phyloP scores from a whole-genome alignment of 2,113 vertebrate genomes.

The Melanotaenia duboulayi region DNA sequence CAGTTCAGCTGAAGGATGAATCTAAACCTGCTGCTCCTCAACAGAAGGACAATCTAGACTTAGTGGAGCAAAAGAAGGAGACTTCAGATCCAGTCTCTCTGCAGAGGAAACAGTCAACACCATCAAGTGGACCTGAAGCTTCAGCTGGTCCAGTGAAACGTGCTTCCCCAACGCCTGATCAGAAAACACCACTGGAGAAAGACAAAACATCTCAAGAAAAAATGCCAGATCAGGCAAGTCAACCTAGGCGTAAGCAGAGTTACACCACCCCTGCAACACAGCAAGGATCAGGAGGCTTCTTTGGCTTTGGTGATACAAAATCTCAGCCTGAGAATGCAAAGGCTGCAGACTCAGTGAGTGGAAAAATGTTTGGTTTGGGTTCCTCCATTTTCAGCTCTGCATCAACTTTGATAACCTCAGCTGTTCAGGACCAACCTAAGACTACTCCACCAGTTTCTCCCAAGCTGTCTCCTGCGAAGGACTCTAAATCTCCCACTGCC shows the following conservation, averaged over 20 bases:
- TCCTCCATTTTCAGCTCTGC: conserved; percentile 82
- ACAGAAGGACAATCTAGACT: conserved; percentile 22
- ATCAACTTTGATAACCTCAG: conserved; percentile 77
- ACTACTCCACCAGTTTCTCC: conserved; percentile 74
- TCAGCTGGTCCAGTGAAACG: conserved; percentile 29
- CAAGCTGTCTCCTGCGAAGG: conserved; percentile 62
- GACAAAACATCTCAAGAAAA: conserved; percentile 57
- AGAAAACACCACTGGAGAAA: conserved; percentile 39
- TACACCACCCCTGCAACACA: conserved; percentile 72
- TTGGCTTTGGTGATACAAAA: conserved; percentile 71
- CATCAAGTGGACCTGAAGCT: conserved; percentile 72
- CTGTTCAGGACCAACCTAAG: conserved; percentile 72
- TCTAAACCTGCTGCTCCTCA: conserved; percentile 31
- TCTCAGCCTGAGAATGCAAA: conserved; percentile 85
- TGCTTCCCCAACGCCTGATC: conserved; percentile 22
- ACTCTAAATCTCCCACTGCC: conserved; percentile 39
- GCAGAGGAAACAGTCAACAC: conserved; percentile 64
- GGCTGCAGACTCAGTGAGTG: conserved; percentile 84
- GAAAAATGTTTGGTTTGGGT: conserved; percentile 85
- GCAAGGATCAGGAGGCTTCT: conserved; percentile 82
- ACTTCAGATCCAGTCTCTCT: conserved; percentile 46
- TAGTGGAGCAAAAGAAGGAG: conserved; percentile 54
- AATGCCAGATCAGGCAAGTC: conserved; percentile 49
- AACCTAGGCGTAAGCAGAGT: conserved; percentile 71
- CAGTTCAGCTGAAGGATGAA: conserved; percentile 31